Conservation (phyloP, 2,113 vertebrate species). For the Lontra canadensis region DNA sequence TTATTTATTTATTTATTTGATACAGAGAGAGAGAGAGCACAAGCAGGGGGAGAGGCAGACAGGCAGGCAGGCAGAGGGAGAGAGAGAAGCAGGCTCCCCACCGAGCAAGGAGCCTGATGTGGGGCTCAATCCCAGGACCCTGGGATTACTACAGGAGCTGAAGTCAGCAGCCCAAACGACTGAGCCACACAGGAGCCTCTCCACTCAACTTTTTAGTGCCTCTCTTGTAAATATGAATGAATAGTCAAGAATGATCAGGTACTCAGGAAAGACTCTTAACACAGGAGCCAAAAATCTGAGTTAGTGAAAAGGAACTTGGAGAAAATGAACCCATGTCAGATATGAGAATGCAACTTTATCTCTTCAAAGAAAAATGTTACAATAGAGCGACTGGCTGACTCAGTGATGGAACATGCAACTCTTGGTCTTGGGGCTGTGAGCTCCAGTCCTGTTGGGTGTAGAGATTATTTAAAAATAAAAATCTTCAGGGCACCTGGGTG, state of each 20-base stretch:
- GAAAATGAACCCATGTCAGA: background rate
- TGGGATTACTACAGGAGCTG: too few relatives aligned
- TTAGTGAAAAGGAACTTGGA: constrained; percentile 12
- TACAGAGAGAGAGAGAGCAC: too few relatives aligned
- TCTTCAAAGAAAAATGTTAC: background rate
- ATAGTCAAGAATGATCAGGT: background rate
- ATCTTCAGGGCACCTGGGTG: background rate
- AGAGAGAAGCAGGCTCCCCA: too few relatives aligned
- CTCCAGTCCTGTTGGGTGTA: background rate
- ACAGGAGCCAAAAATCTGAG: background rate
- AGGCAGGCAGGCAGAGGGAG: too few relatives aligned
- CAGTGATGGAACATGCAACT: background rate
- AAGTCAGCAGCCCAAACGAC: too few relatives aligned
- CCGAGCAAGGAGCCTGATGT: too few relatives aligned
- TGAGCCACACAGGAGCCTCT: too few relatives aligned
- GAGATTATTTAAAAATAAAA: background rate
- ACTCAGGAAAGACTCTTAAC: background rate
- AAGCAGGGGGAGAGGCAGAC: too few relatives aligned
- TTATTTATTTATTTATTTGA: too few relatives aligned
- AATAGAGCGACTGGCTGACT: background rate
- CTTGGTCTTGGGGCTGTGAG: background rate
- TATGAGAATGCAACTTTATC: background rate
- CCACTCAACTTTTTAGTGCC: background rate
- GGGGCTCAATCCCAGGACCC: too few relatives aligned
- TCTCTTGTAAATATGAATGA: background rate